Evolutionary conservation across 2,888 invertebrate species (phyloP).

Genomic region (Agapostemon virescens): DNA sequence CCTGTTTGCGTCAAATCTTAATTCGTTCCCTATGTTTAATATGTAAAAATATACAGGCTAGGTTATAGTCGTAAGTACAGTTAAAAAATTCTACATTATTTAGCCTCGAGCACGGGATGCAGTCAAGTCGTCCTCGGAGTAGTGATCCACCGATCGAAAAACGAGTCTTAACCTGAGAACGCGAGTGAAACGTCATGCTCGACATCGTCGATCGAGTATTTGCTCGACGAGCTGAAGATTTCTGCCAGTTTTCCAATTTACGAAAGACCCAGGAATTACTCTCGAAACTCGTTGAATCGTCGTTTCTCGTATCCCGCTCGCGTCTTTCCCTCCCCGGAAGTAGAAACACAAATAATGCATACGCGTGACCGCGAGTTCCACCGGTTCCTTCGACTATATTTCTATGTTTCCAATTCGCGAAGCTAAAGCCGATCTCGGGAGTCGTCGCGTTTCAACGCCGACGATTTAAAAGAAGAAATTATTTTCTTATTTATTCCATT

Average conservation of each 20-base stretch:
- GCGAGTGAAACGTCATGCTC: conserved; percentile 64
- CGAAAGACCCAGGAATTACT: conserved; percentile 11
- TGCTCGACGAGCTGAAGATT: conserved; percentile 26
- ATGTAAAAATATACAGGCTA: conserved; percentile 79
- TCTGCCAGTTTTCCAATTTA: not conserved
- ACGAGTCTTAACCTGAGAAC: conserved; percentile 61
- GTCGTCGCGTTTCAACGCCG: not conserved
- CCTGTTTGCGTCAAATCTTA: conserved; percentile 56
- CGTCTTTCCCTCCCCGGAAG: not conserved
- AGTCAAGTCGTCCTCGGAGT: conserved; percentile 62
- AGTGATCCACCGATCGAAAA: conserved; percentile 61
- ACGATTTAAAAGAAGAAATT: not conserved
- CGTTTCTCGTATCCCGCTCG: no score
- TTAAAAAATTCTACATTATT: conserved; percentile 70
- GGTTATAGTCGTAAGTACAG: conserved; percentile 77
- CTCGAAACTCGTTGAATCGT: conserved; percentile 17
- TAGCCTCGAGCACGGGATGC: conserved; percentile 70
- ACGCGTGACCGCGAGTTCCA: no score
- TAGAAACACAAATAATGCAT: conserved; percentile 2
- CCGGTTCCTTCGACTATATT: not conserved
- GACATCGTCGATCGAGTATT: conserved; percentile 58
- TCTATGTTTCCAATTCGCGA: not conserved
- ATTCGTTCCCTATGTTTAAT: conserved; percentile 69
- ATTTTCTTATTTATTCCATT: conserved; percentile 13
- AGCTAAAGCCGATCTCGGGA: conserved; percentile 15